These are phyloP conservation scores for Rhingia rostrata DNA, from an alignment of 2,888 invertebrate genomes.

Conservation along the genomic window DNA sequence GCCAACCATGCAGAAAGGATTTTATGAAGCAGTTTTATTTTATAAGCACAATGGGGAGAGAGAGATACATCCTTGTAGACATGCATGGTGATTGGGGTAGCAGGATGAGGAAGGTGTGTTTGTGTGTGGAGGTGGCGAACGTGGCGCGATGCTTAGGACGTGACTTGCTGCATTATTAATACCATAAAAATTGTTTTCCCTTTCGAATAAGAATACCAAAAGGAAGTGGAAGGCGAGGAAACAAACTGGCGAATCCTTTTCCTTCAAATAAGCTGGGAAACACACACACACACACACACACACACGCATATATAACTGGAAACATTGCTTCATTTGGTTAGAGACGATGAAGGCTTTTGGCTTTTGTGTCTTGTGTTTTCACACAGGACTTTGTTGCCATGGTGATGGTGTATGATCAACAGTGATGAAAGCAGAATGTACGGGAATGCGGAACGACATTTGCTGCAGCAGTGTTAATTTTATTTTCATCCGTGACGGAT, in stretches of 20 bases:
- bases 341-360: slow-evolving; percentile 20
- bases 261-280: slow-evolving; percentile 71
- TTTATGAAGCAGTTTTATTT: slow-evolving; percentile 74
- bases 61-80: slow-evolving; percentile 13
- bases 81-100: slow-evolving; percentile 25
- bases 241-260: slow-evolving; percentile 47
- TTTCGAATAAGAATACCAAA: slow-evolving; percentile 33
- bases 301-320: background rate
- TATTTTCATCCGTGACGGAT: slow-evolving; percentile 68
- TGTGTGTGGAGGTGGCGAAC: slow-evolving; percentile 18
- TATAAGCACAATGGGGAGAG: slow-evolving; percentile 59
- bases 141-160: slow-evolving; percentile 74
- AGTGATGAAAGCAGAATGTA: background rate
- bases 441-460: slow-evolving; percentile 42
- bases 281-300: slow-evolving; percentile 63
- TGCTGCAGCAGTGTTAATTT: slow-evolving; percentile 66
- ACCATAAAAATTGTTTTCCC: slow-evolving; percentile 76
- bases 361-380: slow-evolving; percentile 7
- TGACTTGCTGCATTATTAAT: slow-evolving; percentile 78
- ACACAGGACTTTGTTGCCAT: slow-evolving; percentile 25
- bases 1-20: slow-evolving; percentile 74
- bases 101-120: background rate
- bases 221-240: slow-evolving; percentile 27
- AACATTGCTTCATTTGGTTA: slow-evolving; percentile 62
- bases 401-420: slow-evolving; percentile 15